A percentile compares a stretch with the other conserved stretches of the same genome.
Evolutionary conservation across 92 coral and sea anemone genomes (phyloP).

Genomic region (Heteractis magnifica): DNA sequence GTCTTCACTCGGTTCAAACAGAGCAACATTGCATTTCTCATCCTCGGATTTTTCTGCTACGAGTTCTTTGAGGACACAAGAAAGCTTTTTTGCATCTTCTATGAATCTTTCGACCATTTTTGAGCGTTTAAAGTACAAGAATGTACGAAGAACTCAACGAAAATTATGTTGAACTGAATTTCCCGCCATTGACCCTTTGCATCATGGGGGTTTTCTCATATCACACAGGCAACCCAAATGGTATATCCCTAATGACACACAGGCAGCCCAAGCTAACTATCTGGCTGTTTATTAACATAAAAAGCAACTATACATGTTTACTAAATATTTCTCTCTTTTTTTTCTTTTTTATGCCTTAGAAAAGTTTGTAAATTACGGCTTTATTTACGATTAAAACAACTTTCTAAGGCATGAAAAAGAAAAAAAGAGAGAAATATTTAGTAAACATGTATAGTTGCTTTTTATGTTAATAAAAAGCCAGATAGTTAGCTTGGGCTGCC

Average conservation of each 20-base stretch:
- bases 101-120: constrained; percentile 26
- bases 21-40: neutral
- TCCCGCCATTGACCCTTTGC: constrained; percentile 21
- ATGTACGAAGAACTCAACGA: constrained; percentile 1
- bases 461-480: no score
- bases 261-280: neutral
- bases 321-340: no score
- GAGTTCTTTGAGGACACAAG: constrained; percentile 17
- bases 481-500: no score
- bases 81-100: constrained; percentile 23
- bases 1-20: constrained; percentile 20
- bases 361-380: no score
- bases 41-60: neutral
- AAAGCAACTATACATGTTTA: no score
- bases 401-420: no score
- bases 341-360: no score
- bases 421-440: no score
- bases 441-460: no score
- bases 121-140: neutral
- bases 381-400: no score
- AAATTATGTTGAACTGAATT: neutral
- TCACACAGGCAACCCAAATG: no score
- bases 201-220: constrained; percentile 17
- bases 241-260: neutral
- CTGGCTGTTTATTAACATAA: no score